Conservation (phyloP, 2,888 invertebrate species). For the Campopleginae sp. region DNA sequence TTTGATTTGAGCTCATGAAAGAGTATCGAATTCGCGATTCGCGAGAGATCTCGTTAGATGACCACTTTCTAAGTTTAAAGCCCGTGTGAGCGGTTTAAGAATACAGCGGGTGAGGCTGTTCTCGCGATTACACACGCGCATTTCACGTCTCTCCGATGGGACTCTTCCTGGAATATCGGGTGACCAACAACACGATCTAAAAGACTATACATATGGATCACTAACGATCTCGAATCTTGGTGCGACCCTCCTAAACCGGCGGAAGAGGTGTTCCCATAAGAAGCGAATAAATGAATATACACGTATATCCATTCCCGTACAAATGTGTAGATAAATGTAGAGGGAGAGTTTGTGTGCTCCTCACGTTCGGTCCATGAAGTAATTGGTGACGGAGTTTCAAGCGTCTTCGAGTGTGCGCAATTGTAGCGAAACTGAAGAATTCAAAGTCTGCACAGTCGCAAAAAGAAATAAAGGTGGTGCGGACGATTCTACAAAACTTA, state of each 20-base stretch:
- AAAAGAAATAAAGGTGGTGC: neutral
- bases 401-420: conserved; percentile 16
- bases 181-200: conserved; percentile 49
- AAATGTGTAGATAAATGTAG: neutral
- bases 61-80: conserved; percentile 64
- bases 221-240: conserved; percentile 57
- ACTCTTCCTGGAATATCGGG: conserved; percentile 65
- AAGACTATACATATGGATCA: conserved; percentile 28
- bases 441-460: neutral
- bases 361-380: conserved; percentile 51
- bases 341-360: conserved; percentile 16
- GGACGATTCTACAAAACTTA: neutral
- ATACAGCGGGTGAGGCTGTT: conserved; percentile 61
- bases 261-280: conserved; percentile 71
- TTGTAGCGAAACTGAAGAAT: conserved; percentile 10
- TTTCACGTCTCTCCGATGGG: conserved; percentile 66
- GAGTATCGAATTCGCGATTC: conserved; percentile 71
- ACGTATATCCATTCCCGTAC: neutral
- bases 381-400: conserved; percentile 51
- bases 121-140: conserved; percentile 57
- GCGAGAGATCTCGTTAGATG: conserved; percentile 66
- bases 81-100: conserved; percentile 56
- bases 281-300: conserved; percentile 23
- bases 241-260: conserved; percentile 57
- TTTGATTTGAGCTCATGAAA: neutral